Evolutionary conservation across 2,888 invertebrate genomes (phyloP), one percentile per base, ranked within the genome.

Genomic region (Ametastegia equiseti): DNA sequence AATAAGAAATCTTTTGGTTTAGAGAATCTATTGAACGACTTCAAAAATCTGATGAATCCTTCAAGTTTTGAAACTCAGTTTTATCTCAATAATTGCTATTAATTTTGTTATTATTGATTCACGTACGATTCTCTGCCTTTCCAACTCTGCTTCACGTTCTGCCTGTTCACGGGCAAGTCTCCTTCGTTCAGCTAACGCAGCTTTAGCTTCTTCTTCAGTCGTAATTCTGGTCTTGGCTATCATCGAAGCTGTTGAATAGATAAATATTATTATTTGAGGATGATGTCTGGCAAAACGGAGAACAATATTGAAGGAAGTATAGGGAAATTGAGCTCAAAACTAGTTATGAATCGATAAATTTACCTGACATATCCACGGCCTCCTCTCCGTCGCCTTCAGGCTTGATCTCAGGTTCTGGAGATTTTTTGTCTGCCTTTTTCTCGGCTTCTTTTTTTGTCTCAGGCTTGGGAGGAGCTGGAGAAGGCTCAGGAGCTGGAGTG

Each of bases 171-270:
- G 92, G 13, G 98, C 98, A 82, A 97, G 93, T 82, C 97, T 94
- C 85, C 98, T 93, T 83, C 97, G 94, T 93, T 98, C 98, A 0
- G 98, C 98, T 81, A 98, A 93, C 81, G 98, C 98, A 23, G 98
- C 98, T 92, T 98, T 98, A 9, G 98, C 98, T 91, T 98, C 95
- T 91, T 97, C 98, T 92, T 97, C 98, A 2, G 97, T 97, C 11
- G 96, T 97, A 85, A 97, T 97, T 85, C 95, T 93, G 42, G 93
- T 93, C 90, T 94, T 95, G 13, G 94, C 94, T 82, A 94, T 94
- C 94, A 95, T 94, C 47, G 95, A 95, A 69, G 95, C 94, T 85
- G 93, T 27, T 4, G n/a, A n/a, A n/a, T n/a, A n/a, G n/a, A n/a
- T 60, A 79, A 63, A 84, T 89, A 80, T 90, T 91, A 67, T 57